Conservation (phyloP, 2,797 vertebrate genomes). For the Schizothorax lantsangensis region DNA sequence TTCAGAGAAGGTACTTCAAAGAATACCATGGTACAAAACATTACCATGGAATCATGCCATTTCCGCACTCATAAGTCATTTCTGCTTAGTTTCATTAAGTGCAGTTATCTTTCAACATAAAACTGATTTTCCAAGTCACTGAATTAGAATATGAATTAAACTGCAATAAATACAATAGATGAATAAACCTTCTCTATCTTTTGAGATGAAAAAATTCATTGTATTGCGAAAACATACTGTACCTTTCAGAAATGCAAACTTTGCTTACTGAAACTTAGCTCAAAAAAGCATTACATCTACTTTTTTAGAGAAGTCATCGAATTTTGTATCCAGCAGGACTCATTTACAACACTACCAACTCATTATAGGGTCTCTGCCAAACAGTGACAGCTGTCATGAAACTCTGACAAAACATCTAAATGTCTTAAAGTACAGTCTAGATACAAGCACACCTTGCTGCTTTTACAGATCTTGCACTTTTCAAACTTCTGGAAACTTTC, state of each 20-base stretch:
- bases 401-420: conserved; percentile 18
- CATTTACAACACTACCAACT: conserved; percentile 13
- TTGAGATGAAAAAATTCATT: background rate
- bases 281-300: background rate
- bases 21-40: background rate
- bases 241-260: background rate
- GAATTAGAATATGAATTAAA: background rate
- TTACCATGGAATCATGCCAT: background rate
- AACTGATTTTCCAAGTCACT: background rate
- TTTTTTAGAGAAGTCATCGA: background rate
- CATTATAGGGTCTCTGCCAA: background rate
- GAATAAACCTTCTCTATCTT: background rate
- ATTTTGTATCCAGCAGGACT: background rate
- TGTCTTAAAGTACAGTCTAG: background rate
- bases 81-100: conserved; percentile 7
- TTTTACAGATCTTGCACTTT: conserved; percentile 23
- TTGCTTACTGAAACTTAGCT: no score
- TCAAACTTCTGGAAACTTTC: conserved; percentile 21
- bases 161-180: background rate
- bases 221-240: background rate
- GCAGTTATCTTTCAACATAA: background rate
- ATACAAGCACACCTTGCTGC: conserved; percentile 1
- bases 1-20: background rate
- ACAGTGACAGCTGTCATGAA: conserved; percentile 9
- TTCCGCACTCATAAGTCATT: background rate